These are phyloP conservation scores for Tenthredo amoena DNA, from an alignment of 2,888 invertebrate genomes.

Conservation along the genomic window DNA sequence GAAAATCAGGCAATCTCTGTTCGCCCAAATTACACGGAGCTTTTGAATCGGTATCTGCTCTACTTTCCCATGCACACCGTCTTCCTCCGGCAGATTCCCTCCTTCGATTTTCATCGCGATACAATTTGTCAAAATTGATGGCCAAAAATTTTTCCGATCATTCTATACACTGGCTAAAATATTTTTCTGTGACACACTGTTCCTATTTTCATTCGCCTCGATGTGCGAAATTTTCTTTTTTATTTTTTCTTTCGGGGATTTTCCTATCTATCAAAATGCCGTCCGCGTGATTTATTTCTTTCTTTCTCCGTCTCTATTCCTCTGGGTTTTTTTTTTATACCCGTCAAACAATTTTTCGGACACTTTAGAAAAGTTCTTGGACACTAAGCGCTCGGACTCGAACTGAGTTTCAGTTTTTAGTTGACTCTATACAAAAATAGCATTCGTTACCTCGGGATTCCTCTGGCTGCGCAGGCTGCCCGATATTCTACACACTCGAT, in stretches of 20 bases:
- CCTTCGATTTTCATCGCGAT: conserved; percentile 10
- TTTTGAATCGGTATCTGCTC: conserved; percentile 64
- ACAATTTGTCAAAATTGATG: not conserved
- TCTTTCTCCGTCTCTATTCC: not conserved
- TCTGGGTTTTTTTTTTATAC: not conserved
- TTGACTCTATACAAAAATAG: conserved; percentile 52
- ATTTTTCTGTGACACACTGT: not conserved
- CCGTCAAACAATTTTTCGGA: conserved; percentile 17
- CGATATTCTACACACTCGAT: conserved; percentile 38
- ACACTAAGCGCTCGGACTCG: conserved; percentile 55
- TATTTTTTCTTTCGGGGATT: not conserved
- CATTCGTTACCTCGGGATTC: conserved; percentile 50
- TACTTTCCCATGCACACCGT: conserved; percentile 28
- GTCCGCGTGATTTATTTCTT: not conserved
- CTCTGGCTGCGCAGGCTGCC: conserved; percentile 42
- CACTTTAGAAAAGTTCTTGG: conserved; percentile 46
- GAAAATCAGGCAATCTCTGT: conserved; percentile 74
- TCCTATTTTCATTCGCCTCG: not conserved
- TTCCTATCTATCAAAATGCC: not conserved
- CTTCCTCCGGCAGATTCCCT: not conserved
- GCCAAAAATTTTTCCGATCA: not conserved
- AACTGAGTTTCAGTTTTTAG: conserved; percentile 68
- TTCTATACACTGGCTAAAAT: not conserved
- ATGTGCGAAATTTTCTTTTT: not conserved
- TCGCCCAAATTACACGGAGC: conserved; percentile 72